phyloP scores from a whole-genome alignment of 2,888 invertebrate genomes.

The Polyploca ridens region DNA sequence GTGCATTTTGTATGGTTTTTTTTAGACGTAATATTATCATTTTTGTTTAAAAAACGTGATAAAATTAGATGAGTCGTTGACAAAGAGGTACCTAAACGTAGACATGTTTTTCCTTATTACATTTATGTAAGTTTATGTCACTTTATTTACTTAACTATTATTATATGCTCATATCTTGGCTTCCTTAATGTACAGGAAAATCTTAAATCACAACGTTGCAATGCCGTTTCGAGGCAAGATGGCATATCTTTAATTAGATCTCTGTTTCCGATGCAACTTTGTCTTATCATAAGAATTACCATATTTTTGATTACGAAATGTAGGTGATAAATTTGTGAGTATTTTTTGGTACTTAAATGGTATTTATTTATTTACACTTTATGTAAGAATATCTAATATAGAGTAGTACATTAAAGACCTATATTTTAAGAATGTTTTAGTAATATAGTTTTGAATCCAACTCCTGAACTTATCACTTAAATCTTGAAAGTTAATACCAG shows the following conservation, averaged over 20 bases:
- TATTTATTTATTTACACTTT: too few relatives aligned
- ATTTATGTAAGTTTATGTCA: not conserved
- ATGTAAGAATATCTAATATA: too few relatives aligned
- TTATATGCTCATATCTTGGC: not conserved
- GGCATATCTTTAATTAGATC: constrained; percentile 6
- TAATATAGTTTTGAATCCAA: too few relatives aligned
- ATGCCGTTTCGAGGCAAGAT: constrained; percentile 8
- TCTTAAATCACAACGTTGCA: constrained; percentile 14
- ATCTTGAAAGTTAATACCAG: too few relatives aligned
- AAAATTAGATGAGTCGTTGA: not conserved
- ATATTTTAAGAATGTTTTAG: too few relatives aligned
- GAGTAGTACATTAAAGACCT: too few relatives aligned
- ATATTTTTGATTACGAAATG: not conserved
- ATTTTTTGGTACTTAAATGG: too few relatives aligned
- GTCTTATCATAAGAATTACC: constrained; percentile 17
- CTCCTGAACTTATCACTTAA: too few relatives aligned
- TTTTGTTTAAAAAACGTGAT: not conserved
- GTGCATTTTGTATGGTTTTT: too few relatives aligned
- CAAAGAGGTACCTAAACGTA: not conserved
- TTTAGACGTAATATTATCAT: too few relatives aligned
- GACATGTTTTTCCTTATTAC: not conserved
- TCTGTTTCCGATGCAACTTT: constrained; percentile 16
- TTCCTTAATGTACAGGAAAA: constrained; percentile 8
- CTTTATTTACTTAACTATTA: not conserved
- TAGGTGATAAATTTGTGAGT: not conserved